phyloP scores from a whole-genome alignment of 2,113 vertebrate genomes.

The Pituophis catenifer region DNA sequence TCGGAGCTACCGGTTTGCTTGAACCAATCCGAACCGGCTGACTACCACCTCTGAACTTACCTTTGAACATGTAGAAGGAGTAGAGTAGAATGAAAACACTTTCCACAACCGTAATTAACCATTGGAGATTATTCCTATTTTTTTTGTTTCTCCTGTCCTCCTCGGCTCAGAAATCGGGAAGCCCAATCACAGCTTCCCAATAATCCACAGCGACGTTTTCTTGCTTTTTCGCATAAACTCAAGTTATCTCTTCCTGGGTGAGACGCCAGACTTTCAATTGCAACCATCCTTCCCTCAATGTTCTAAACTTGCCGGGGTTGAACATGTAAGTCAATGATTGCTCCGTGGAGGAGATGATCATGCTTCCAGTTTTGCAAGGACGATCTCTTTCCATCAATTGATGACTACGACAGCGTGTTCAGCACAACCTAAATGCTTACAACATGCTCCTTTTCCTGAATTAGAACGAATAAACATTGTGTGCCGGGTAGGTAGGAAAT shows the following conservation, averaged over 20 bases:
- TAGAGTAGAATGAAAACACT: too few relatives aligned
- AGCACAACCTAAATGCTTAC: background rate
- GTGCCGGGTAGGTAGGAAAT: background rate
- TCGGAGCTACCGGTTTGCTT: too few relatives aligned
- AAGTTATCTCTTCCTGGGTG: background rate
- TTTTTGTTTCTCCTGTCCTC: background rate
- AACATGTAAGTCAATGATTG: background rate
- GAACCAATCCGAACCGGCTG: too few relatives aligned
- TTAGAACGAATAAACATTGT: slow-evolving; percentile 12
- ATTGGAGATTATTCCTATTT: background rate
- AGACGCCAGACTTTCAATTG: background rate
- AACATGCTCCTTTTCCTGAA: background rate
- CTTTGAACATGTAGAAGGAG: background rate
- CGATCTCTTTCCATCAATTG: background rate
- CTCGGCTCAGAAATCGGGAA: background rate
- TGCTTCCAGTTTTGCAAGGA: background rate
- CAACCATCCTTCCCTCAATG: background rate
- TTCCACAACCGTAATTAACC: background rate
- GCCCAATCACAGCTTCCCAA: background rate
- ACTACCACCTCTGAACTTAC: background rate
- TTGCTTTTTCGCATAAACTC: background rate
- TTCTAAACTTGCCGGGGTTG: background rate
- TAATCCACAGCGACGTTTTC: background rate
- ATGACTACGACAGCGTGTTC: background rate
- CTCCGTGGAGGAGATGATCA: background rate